Conservation (phyloP, 2,888 invertebrate genomes). For the Exephanes ischioxanthus region DNA sequence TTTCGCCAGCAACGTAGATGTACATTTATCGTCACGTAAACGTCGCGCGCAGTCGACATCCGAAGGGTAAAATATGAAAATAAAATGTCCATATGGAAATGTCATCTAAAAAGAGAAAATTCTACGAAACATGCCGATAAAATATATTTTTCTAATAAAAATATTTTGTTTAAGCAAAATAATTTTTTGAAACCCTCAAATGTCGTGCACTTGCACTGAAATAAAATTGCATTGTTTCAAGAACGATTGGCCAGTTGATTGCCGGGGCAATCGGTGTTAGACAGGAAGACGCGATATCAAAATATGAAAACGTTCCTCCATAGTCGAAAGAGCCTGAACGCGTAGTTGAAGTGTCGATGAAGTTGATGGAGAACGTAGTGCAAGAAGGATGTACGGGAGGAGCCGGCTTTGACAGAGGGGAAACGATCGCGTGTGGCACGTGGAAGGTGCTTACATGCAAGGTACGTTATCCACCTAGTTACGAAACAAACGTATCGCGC, state of each 20-base stretch:
- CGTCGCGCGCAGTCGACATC: too few relatives aligned
- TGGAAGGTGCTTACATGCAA: constrained; percentile 62
- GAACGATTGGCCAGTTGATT: background rate
- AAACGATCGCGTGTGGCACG: constrained; percentile 25
- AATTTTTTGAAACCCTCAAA: background rate
- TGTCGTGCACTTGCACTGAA: background rate
- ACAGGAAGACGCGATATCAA: background rate
- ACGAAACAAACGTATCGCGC: constrained; percentile 82
- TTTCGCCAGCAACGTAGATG: background rate
- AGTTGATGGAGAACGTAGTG: background rate
- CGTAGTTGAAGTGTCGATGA: background rate
- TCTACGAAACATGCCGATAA: too few relatives aligned
- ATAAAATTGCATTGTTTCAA: background rate
- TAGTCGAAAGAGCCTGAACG: background rate
- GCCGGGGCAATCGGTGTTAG: background rate
- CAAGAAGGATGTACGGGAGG: background rate
- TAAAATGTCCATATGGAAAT: too few relatives aligned
- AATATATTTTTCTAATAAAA: too few relatives aligned
- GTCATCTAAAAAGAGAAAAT: background rate
- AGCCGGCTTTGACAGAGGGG: background rate
- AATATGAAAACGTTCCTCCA: background rate
- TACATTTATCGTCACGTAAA: background rate
- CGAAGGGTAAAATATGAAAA: too few relatives aligned
- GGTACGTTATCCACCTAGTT: constrained; percentile 77
- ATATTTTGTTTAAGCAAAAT: background rate